Evolutionary conservation across 2,797 vertebrate genomes (phyloP), one percentile per base, ranked within the genome.

Genomic region (Hoplostethus mediterraneus): DNA sequence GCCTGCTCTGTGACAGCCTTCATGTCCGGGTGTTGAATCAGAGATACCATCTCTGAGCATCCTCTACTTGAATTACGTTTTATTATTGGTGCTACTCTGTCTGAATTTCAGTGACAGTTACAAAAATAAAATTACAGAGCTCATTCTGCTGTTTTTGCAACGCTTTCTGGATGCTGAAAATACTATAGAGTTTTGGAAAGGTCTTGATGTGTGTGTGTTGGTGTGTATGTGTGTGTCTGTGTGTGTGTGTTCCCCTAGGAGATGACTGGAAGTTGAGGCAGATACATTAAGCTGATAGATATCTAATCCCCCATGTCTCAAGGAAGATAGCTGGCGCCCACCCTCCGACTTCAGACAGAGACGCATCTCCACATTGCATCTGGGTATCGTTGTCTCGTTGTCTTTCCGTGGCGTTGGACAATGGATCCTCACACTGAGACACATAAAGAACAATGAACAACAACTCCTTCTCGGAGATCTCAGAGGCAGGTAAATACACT

Each of bases 401-500:
- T 79, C 63, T 73, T 62, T 42, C 44, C 63, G 44, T 55, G 61
- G 36, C 60, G 5, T 79, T 69, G 49, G 52, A 87, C 75, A 89
- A 86, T 73, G 60, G 0, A 57, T 67, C 56, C 60, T 74, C 59
- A 87, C 71, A 80, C 63, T 55, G 42, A 16, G 44, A 77, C 17
- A 73, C 33, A 81, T 13, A 44, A 52, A 45, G 5, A 67, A 79
- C 73, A 85, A 82, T 58, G 71, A 83, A 80, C 67, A 77, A 69
- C 45, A 67, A 58, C 11, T 51, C 38, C 8, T 71, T 30, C 38
- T 13, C 3, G 30, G 36, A 80, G 52, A 77, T 28, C 49, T 52
- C 60, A 54, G 13, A 75, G 55, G 38, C 36, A 67, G 72, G 64
- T 79, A 71, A 73, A 61, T 78, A 48, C 8, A 62, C 17, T 67